Evolutionary conservation across 2,797 vertebrate genomes (phyloP), one percentile per base, ranked within the genome.

Genomic region (Bradypodion pumilum): DNA sequence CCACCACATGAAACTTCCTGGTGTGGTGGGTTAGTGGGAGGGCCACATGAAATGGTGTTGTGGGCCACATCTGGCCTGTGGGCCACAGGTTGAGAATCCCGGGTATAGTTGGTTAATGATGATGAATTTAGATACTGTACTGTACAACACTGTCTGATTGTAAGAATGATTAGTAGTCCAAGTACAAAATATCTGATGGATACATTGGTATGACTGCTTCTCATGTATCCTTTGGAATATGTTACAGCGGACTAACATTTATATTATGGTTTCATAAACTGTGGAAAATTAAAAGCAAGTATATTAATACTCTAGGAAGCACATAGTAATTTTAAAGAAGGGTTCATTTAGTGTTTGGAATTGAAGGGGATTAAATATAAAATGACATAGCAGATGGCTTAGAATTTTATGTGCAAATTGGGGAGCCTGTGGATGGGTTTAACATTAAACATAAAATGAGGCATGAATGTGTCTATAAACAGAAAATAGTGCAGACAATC

Each of bases 391-490:
- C 72, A 69, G n/a, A 69, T 80, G 40, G 15, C 27, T 42, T 74
- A 44, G 70, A 25, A 74, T 46, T 84, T 62, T 44, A 27, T 70
- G 65, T 78, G 23, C 8, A 74, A 78, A 52, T 60, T 25, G 42
- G 23, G 69, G 49, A 76, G 52, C 32, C 76, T 27, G 40, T 62
- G 65, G 65, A 81, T 79, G 19, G 72, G 49, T 76, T 85, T 69
- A 70, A 65, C 63, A 80, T 9, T 75, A 85, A 85, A 59, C 27
- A 59, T 83, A 56, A 74, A 84, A 81, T n/a, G 68, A 85, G n/a
- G 46, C 78, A 85, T 62, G 40, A 76, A 85, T 62, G 15, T 79
- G 32, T 74, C 52, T 69, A 46, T 81, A 81, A 85, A 81, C 63
- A 69, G 52, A 5, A 29, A 80, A 80, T 65, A 46, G 49, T 68